Evolutionary conservation across 2,113 vertebrate species (phyloP), one percentile per base, ranked within the genome.

Genomic region (Zeus faber): DNA sequence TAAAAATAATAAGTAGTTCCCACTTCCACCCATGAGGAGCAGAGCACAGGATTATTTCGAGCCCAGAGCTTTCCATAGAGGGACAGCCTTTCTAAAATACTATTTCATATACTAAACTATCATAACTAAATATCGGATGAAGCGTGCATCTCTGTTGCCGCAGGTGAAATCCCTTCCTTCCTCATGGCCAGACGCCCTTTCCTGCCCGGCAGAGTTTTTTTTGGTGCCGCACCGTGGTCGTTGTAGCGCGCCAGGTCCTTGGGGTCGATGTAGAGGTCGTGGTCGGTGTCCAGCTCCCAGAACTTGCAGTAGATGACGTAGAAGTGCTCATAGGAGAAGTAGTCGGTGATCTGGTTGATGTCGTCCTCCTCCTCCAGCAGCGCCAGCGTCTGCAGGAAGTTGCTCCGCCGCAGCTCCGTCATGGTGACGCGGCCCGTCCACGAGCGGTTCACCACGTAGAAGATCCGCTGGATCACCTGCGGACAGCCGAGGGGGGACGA

Each of bases 261-360:
- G 73, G 94, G 93, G 85, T 95, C 94, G 59, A 99, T 94, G 76
- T 95, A 99, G 62, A 99, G 91, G 76, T 99, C 97, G 14, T 99
- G 97, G 78, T 99, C 97, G 55, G 91, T 93, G 87, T 99, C 97
- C 85, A 99, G 87, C 85, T 99, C 97, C 97, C 97, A 99, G 84
- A 99, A 99, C 86, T 98, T 99, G 92, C 97, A 99, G 81, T 99
- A 99, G 88, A 99, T 98, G 58, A 99, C 97, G 70, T 99, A 99
- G 82, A 99, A 99, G 72, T 99, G 97, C 72, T 99, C 96, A 0
- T 99, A 99, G 62, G 97, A 99, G 89, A 99, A 99, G 87, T 98
- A 99, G 88, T 99, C 97, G 40, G 97, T 98, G 82, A 99, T 96
- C 87, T 98, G 97, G 83, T 99, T 99, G 83, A 99, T 98, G 80